phyloP scores from a whole-genome alignment of 2,113 vertebrate species.

The Ictalurus punctatus region DNA sequence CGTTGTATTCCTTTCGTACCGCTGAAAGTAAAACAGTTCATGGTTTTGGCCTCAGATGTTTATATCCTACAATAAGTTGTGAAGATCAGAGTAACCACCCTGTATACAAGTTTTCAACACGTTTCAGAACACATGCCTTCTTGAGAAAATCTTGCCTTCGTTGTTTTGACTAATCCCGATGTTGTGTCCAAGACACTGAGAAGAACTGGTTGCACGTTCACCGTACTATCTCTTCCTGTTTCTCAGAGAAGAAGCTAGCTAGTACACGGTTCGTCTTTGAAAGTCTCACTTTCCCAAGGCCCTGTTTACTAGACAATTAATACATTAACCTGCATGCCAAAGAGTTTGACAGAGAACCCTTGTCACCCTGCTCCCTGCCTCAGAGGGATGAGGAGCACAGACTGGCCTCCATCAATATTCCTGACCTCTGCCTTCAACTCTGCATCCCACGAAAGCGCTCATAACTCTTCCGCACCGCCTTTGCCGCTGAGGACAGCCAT shows the following conservation, averaged over 20 bases:
- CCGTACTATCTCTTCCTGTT: not conserved
- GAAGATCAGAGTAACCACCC: not conserved
- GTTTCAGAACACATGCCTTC: not conserved
- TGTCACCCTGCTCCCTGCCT: conserved; percentile 34
- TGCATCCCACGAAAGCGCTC: conserved; percentile 42
- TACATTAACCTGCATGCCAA: conserved; percentile 50
- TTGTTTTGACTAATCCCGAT: not conserved
- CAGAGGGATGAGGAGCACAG: conserved; percentile 39
- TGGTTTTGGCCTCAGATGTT: not conserved
- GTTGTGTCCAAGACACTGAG: not conserved
- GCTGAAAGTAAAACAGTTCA: not conserved
- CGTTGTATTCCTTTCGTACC: not conserved
- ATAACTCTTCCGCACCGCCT: conserved; percentile 46
- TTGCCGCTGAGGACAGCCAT: conserved; percentile 42
- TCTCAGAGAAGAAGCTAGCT: not conserved
- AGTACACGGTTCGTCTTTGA: not conserved
- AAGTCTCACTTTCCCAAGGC: conserved; percentile 15
- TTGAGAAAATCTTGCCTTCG: not conserved
- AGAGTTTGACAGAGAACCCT: conserved; percentile 46
- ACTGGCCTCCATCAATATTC: conserved; percentile 47
- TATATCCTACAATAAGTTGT: not conserved
- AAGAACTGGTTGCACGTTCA: not conserved
- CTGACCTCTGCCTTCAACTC: conserved; percentile 49
- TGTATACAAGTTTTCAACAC: not conserved
- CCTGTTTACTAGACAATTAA: conserved; percentile 54